Evolutionary conservation across 2,113 vertebrate species (phyloP).

Genomic region (Pyrgilauda ruficollis): DNA sequence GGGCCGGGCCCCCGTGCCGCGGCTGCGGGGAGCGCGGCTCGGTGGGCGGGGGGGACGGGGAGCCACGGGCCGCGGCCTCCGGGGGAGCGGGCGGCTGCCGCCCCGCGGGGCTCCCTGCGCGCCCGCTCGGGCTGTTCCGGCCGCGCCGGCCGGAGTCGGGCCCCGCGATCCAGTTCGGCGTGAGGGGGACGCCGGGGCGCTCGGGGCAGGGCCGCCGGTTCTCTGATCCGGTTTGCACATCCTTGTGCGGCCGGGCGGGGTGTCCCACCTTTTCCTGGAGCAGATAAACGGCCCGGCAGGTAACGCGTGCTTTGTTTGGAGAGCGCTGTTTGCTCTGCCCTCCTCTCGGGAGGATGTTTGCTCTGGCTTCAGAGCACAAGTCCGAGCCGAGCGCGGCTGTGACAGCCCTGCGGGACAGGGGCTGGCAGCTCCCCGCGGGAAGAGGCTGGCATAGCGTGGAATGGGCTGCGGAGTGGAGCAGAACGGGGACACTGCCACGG

Average conservation of each 20-base stretch:
- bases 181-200: background rate
- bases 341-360: background rate
- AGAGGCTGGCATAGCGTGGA: rapidly evolving
- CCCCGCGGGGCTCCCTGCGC: background rate
- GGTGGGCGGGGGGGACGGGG: no score
- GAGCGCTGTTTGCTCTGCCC: background rate
- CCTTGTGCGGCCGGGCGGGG: background rate
- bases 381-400: background rate
- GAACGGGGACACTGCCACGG: rapidly evolving
- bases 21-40: no score
- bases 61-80: no score
- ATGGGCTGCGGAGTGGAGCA: rapidly evolving
- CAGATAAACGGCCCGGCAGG: background rate
- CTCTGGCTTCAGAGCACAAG: background rate
- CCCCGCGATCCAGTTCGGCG: rapidly evolving
- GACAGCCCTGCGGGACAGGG: background rate
- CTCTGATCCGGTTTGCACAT: background rate
- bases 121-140: rapidly evolving
- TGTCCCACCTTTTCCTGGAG: background rate
- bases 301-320: background rate
- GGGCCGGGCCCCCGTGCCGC: no score
- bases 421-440: background rate
- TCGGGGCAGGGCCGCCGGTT: background rate
- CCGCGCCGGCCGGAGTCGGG: background rate
- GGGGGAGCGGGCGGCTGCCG: background rate